Conservation (phyloP, 2,113 vertebrate species). For the Vimba vimba region DNA sequence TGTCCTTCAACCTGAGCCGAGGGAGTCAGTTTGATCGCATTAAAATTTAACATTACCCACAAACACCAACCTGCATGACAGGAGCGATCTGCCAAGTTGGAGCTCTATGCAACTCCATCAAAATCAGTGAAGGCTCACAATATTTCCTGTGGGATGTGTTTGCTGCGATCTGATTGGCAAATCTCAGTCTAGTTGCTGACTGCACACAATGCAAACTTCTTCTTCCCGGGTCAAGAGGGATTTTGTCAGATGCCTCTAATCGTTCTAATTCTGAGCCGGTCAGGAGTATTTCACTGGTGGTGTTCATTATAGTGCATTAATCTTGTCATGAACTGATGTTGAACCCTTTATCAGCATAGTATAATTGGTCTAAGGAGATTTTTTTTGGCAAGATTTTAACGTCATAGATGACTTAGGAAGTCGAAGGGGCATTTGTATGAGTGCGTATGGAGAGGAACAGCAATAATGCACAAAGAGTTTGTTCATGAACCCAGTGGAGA, state of each 20-base stretch:
- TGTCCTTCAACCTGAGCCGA: slow-evolving; percentile 5
- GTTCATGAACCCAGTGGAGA: background rate
- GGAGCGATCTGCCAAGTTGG: slow-evolving; percentile 1
- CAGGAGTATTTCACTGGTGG: slow-evolving; percentile 63
- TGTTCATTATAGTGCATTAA: slow-evolving; percentile 66
- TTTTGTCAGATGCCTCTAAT: slow-evolving; percentile 65
- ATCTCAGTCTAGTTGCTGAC: slow-evolving; percentile 65
- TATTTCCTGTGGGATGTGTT: slow-evolving; percentile 63
- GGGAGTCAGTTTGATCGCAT: background rate
- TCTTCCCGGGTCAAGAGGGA: slow-evolving; percentile 59
- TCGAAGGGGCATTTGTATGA: background rate
- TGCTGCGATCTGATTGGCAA: slow-evolving; percentile 63
- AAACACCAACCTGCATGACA: slow-evolving; percentile 19
- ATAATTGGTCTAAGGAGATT: slow-evolving; percentile 38
- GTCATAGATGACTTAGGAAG: background rate
- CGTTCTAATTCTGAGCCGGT: slow-evolving; percentile 64
- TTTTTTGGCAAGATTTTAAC: background rate
- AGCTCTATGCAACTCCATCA: slow-evolving; percentile 61
- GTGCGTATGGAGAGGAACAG: background rate
- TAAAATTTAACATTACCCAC: slow-evolving; percentile 24
- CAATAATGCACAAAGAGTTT: background rate
- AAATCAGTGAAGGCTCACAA: slow-evolving; percentile 60
- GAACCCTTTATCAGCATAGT: slow-evolving; percentile 70
- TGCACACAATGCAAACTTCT: slow-evolving; percentile 68
- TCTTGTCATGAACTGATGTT: slow-evolving; percentile 73